Evolutionary conservation across 2,113 vertebrate genomes (phyloP), one percentile per base, ranked within the genome.

Genomic region (Variabilichromis moorii): DNA sequence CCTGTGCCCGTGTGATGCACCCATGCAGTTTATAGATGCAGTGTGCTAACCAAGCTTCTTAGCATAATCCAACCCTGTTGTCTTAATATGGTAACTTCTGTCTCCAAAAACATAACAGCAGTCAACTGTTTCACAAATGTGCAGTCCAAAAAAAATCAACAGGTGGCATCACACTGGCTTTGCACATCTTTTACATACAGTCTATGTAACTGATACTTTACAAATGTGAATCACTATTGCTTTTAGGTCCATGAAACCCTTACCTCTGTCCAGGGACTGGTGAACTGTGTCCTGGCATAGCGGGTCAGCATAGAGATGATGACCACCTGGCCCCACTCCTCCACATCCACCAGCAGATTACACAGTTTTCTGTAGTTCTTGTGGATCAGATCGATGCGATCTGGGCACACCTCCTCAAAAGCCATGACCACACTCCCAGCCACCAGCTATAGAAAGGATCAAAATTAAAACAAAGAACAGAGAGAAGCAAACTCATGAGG

Each of bases 311-410:
- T 99, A 96, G 97, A 97, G 92, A 99, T 98, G 93, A 99, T 99
- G 88, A 99, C 98, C 93, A 99, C 97, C 93, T 99, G 99, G 13
- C 99, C 99, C 99, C 99, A 99, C 93, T 99, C 99, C 94, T 99
- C 99, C 82, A 99, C 98, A 1, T 99, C 99, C 89, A 99, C 97
- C 92, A 99, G 93, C 89, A 99, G 96, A 95, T 98, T 99, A 59
- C 98, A 99, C 10, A 99, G 97, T 91, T 99, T 99, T 80, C 99
- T 97, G 93, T 98, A 99, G 96, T 99, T 99, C 96, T 97, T 99
- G 90, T 99, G 99, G 96, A 99, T 99, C 91, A 99, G 96, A 91
- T 99, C 98, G 68, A 99, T 99, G 95, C 99, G 98, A 37, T 99
- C 99, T 0, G 98, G 98, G 93, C 99, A 99, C 24, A 99, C 99